phyloP scores from a whole-genome alignment of 2,113 vertebrate species.

The Damaliscus lunatus region DNA sequence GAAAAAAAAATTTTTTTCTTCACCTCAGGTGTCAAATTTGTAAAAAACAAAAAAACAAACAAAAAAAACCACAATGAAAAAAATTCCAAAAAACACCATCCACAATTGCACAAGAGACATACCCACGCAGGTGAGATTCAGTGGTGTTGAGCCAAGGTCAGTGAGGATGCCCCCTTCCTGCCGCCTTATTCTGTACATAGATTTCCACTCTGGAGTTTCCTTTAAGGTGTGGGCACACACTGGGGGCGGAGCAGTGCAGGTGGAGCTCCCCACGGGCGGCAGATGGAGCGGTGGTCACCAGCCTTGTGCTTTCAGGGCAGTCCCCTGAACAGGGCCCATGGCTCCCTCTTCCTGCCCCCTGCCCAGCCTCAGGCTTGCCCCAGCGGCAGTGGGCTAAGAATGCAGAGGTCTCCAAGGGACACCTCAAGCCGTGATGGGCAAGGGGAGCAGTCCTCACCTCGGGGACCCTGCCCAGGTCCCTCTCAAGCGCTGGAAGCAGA shows the following conservation, averaged over 20 bases:
- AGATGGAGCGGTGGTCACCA: background rate
- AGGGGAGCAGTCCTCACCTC: background rate
- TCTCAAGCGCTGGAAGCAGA: background rate
- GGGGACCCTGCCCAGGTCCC: background rate
- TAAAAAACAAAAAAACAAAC: constrained; percentile 55
- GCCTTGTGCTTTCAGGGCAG: background rate
- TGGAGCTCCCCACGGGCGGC: background rate
- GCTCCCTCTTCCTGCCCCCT: background rate
- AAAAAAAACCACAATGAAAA: background rate
- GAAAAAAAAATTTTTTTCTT: constrained; percentile 60
- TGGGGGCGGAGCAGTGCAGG: background rate
- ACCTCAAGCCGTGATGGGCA: constrained; percentile 70
- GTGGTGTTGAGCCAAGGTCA: constrained; percentile 75
- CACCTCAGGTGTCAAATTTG: constrained; percentile 84
- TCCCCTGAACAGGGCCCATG: background rate
- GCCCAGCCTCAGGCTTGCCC: background rate
- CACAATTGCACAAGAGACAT: constrained; percentile 79
- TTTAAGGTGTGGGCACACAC: constrained; percentile 62
- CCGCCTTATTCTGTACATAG: constrained; percentile 80
- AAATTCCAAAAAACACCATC: constrained; percentile 4
- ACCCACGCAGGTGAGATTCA: constrained; percentile 65
- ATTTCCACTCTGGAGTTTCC: constrained; percentile 81
- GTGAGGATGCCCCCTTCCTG: constrained; percentile 76
- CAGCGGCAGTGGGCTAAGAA: background rate
- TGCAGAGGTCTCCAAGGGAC: constrained; percentile 1